A percentile compares a stretch with the other conserved stretches of the same genome.
Conservation (phyloP, 2,888 invertebrate genomes). For the Ferrisia virgata region DNA sequence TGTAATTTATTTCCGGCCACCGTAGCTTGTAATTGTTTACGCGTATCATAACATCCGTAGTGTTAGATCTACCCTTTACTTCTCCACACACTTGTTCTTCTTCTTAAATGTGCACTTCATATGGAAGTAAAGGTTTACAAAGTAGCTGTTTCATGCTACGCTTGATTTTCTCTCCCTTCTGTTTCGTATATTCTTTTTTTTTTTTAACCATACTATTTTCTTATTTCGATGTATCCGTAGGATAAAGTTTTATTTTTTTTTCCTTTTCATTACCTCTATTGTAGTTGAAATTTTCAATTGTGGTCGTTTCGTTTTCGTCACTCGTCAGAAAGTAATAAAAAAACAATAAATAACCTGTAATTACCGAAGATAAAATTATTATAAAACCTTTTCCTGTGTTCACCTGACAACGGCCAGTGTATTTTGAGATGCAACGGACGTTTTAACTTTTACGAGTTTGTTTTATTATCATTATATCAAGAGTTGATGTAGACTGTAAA, state of each 20-base stretch:
- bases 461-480: background rate
- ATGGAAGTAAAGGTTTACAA: background rate
- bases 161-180: background rate
- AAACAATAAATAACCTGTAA: slow-evolving; percentile 2
- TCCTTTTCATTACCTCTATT: background rate
- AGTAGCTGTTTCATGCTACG: slow-evolving; percentile 9
- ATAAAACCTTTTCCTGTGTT: background rate
- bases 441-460: background rate
- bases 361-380: background rate
- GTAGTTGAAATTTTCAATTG: background rate
- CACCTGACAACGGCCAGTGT: background rate
- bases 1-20: background rate
- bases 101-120: background rate
- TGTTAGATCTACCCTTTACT: background rate
- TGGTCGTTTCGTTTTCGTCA: background rate
- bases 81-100: background rate
- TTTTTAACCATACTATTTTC: background rate
- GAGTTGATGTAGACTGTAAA: background rate
- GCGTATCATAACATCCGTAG: background rate
- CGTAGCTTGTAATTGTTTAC: background rate
- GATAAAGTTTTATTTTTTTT: background rate
- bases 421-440: background rate
- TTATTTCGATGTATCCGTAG: background rate
- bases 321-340: background rate
- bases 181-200: background rate